Conservation (phyloP, 2,797 vertebrate species). For the Rallus crepitans region DNA sequence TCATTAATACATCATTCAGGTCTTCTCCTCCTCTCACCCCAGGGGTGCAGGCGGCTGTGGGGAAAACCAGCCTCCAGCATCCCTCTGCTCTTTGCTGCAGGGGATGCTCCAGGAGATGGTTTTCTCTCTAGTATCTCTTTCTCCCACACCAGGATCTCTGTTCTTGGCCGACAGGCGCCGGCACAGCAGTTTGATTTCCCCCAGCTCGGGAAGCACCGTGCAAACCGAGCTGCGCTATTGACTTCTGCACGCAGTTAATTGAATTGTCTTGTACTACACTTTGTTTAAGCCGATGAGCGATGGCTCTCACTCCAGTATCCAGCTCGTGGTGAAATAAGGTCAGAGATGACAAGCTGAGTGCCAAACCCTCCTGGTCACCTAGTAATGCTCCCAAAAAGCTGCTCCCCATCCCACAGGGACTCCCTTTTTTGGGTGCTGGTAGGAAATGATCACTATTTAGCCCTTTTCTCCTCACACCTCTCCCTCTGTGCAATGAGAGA, state of each 20-base stretch:
- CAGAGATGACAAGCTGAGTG: accelerated
- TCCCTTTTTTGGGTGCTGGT: neutral
- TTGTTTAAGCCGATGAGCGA: slow-evolving; percentile 22
- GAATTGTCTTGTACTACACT: slow-evolving; percentile 50
- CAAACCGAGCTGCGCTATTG: neutral
- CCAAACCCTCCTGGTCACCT: neutral
- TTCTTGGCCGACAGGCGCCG: neutral
- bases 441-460: accelerated
- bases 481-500: neutral
- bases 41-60: neutral
- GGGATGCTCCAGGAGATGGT: accelerated
- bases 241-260: neutral
- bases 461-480: accelerated
- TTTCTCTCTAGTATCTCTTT: neutral
- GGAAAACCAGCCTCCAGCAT: neutral
- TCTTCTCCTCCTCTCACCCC: neutral
- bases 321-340: neutral
- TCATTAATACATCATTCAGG: neutral
- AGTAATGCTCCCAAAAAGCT: accelerated
- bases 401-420: neutral
- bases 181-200: neutral
- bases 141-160: neutral
- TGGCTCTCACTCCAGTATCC: neutral
- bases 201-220: accelerated
- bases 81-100: accelerated